phyloP scores from a whole-genome alignment of 2,113 vertebrate species.

The Grammomys dolichurus region DNA sequence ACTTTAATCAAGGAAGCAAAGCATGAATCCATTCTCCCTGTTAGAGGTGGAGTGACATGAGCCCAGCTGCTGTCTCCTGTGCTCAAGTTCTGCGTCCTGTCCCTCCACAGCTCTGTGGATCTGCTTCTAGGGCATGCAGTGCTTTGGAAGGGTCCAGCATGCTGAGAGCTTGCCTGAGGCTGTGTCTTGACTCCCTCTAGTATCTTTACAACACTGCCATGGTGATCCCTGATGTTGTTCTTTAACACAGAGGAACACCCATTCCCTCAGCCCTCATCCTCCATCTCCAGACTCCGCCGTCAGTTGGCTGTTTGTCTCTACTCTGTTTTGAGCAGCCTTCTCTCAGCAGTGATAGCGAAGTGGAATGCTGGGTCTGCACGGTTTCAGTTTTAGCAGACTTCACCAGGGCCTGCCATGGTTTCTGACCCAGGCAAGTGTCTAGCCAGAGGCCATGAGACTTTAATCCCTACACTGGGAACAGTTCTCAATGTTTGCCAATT shows the following conservation, averaged over 20 bases:
- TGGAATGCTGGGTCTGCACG: not conserved
- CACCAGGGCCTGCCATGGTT: not conserved
- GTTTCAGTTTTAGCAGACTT: not conserved
- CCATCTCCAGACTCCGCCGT: not conserved
- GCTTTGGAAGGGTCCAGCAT: constrained; percentile 2
- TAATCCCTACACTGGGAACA: not conserved
- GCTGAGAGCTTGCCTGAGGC: not conserved
- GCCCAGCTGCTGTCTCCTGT: not conserved
- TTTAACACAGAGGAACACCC: not conserved
- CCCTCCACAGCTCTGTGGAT: not conserved
- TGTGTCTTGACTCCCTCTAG: not conserved
- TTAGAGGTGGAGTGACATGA: constrained; percentile 34
- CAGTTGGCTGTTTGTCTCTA: not conserved
- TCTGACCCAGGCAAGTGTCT: constrained; percentile 4
- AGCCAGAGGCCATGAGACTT: not conserved
- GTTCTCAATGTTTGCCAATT: constrained; percentile 57
- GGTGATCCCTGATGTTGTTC: not conserved
- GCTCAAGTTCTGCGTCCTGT: not conserved
- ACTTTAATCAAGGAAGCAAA: constrained; percentile 65
- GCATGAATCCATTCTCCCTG: constrained; percentile 44
- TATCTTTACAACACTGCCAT: constrained; percentile 19
- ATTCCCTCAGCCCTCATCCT: not conserved
- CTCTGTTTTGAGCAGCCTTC: not conserved
- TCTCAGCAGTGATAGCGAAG: not conserved
- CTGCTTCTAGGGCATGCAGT: not conserved